These are phyloP conservation scores for Ornithoptera priamus DNA, from an alignment of 2,888 invertebrate genomes.

Conservation along the genomic window DNA sequence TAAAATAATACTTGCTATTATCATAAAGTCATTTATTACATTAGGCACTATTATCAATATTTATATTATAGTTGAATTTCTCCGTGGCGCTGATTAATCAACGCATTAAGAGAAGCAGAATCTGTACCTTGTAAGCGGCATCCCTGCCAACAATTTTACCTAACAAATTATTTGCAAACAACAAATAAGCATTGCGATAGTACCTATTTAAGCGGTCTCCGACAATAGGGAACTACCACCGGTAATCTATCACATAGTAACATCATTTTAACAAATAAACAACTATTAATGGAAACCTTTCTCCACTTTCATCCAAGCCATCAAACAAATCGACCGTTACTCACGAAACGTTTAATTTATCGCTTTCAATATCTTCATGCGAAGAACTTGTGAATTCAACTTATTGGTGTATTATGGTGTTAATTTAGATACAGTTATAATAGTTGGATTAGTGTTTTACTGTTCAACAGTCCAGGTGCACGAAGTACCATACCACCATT, in stretches of 20 bases:
- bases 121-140: no score
- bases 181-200: no score
- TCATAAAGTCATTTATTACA: no score
- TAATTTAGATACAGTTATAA: neutral
- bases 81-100: no score
- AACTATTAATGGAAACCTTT: neutral
- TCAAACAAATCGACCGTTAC: constrained; percentile 4
- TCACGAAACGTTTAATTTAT: constrained; percentile 13
- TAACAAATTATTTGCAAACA: neutral
- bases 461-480: neutral
- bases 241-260: neutral
- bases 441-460: constrained; percentile 4
- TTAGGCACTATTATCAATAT: no score
- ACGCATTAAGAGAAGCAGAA: no score
- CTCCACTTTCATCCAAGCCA: constrained; percentile 1
- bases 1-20: no score
- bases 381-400: constrained; percentile 6
- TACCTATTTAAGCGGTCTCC: no score
- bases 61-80: no score
- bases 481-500: no score
- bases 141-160: no score
- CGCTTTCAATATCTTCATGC: neutral
- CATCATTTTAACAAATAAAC: neutral
- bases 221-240: no score
- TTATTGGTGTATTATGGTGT: constrained; percentile 16